Evolutionary conservation across 2,113 vertebrate species (phyloP).

Genomic region (Paramormyrops kingsleyae): DNA sequence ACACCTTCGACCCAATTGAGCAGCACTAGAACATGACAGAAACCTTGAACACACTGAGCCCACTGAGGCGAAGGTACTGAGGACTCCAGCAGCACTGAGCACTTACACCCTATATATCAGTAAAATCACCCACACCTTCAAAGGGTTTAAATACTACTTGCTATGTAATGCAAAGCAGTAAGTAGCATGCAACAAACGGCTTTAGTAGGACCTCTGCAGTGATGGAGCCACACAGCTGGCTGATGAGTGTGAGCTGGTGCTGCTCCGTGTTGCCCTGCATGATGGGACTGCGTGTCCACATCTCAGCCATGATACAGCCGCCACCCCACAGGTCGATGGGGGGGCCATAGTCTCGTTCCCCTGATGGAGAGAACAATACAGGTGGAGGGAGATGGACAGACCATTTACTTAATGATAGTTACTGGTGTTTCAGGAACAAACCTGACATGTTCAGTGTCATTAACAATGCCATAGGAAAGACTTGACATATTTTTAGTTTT

Average conservation of each 20-base stretch:
- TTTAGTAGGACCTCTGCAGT: constrained; percentile 70
- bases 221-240: constrained; percentile 96
- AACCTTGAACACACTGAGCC: neutral
- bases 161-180: neutral
- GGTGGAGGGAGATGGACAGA: no score
- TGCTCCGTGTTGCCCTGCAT: constrained; percentile 99
- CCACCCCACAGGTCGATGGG: constrained; percentile 96
- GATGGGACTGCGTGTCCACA: constrained; percentile 98
- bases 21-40: neutral
- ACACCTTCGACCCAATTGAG: neutral
- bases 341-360: constrained; percentile 92
- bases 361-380: constrained; percentile 49
- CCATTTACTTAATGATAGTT: no score
- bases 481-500: no score
- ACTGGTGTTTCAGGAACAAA: no score
- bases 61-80: neutral
- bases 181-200: neutral
- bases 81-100: no score
- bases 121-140: neutral
- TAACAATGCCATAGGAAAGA: no score
- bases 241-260: constrained; percentile 96
- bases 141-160: neutral
- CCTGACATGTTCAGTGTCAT: no score
- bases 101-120: neutral
- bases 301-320: constrained; percentile 98